phyloP scores from a whole-genome alignment of 2,888 invertebrate genomes.

The Rhopalosiphum nymphaeae region DNA sequence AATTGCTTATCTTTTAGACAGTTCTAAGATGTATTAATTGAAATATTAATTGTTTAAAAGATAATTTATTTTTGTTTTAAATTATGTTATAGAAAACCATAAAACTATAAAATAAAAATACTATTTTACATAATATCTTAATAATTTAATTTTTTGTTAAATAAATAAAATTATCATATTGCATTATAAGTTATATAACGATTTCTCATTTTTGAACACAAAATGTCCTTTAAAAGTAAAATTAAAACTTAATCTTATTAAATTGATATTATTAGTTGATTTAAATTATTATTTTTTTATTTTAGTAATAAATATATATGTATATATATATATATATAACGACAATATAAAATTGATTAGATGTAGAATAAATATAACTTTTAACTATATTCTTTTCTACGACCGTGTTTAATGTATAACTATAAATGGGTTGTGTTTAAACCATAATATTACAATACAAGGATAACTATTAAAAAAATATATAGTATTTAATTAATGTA shows the following conservation, averaged over 20 bases:
- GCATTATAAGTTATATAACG: not conserved
- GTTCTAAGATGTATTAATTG: not conserved
- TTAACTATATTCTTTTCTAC: not conserved
- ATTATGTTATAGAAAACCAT: not conserved
- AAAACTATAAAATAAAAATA: not conserved
- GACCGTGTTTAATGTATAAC: not conserved
- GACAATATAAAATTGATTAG: not conserved
- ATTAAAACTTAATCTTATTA: not conserved
- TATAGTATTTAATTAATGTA: not conserved
- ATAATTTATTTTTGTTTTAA: not conserved
- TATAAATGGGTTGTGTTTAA: not conserved
- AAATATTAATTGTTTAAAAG: slow-evolving; percentile 10
- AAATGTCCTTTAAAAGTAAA: not conserved
- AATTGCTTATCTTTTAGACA: not conserved
- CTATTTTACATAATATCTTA: not conserved
- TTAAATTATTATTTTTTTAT: not conserved
- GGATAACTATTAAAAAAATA: not conserved
- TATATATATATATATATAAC: not conserved
- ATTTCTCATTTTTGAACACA: not conserved
- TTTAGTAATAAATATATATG: not conserved
- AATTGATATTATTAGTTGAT: not conserved
- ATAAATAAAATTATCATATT: not conserved
- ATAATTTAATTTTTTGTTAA: not conserved
- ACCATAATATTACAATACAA: not conserved
- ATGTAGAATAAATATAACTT: not conserved